A percentile compares a stretch with the other conserved stretches of the same genome.
phyloP scores from a whole-genome alignment of 1,140 invertebrate genomes.

The Drosophila seguyi region DNA sequence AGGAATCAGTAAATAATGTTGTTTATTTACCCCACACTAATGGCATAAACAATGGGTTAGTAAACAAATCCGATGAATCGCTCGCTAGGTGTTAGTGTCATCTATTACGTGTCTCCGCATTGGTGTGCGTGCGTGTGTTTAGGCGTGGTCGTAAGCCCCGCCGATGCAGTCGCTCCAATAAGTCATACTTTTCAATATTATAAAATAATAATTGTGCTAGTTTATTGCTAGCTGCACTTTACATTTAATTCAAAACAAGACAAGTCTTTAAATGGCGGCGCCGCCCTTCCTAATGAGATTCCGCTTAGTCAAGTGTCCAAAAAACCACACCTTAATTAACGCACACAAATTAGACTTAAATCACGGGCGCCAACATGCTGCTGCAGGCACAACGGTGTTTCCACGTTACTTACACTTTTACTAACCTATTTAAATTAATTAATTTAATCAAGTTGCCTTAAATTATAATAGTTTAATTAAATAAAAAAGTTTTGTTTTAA shows the following conservation, averaged over 20 bases:
- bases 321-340: conserved; percentile 72
- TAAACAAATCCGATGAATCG: conserved; percentile 21
- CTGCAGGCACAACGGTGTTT: neutral
- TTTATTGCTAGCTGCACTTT: neutral
- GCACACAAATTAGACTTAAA: neutral
- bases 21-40: conserved; percentile 62
- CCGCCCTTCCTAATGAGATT: conserved; percentile 46
- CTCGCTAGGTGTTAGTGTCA: conserved; percentile 29
- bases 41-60: conserved; percentile 52
- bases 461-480: conserved; percentile 57
- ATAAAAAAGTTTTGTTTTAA: conserved; percentile 40
- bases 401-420: neutral
- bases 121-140: conserved; percentile 20
- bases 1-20: conserved; percentile 36
- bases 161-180: conserved; percentile 1
- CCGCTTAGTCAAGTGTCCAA: conserved; percentile 52
- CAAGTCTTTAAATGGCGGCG: neutral
- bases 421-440: conserved; percentile 27
- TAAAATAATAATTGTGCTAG: neutral
- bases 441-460: conserved; percentile 28
- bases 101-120: conserved; percentile 22
- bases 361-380: neutral
- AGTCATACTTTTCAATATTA: neutral
- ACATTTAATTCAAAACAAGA: neutral
- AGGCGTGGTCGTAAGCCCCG: conserved; percentile 63